These are phyloP conservation scores for Syrphus vitripennis DNA, from an alignment of 2,888 invertebrate species.

Conservation along the genomic window DNA sequence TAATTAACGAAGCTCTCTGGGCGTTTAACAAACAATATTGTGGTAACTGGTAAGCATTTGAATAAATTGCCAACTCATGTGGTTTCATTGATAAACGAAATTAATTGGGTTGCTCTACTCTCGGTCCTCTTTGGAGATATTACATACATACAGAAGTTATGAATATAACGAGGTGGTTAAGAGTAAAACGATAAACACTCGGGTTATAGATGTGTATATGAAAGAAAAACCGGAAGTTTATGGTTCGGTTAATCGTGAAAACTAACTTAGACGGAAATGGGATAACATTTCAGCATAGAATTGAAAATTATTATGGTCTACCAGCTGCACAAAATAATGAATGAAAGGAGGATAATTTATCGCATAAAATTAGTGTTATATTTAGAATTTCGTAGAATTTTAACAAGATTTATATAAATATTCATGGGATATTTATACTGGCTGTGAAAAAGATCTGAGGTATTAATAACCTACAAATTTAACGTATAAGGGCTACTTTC, in stretches of 20 bases:
- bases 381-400: too few species aligned
- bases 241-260: not conserved
- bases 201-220: not conserved
- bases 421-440: too few species aligned
- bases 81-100: not conserved
- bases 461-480: too few species aligned
- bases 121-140: not conserved
- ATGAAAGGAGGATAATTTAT: not conserved
- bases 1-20: not conserved
- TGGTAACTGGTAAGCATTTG: not conserved
- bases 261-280: not conserved
- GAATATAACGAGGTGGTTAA: not conserved
- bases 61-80: conserved; percentile 12
- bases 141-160: too few species aligned
- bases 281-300: not conserved
- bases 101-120: not conserved
- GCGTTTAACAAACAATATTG: not conserved
- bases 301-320: not conserved
- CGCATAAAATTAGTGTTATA: not conserved
- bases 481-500: too few species aligned
- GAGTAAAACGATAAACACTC: not conserved
- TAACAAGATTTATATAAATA: too few species aligned
- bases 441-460: too few species aligned
- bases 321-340: not conserved
- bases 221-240: not conserved